Percentiles rank a stretch among this genome's conserved stretches.
phyloP scores from a whole-genome alignment of 2,797 vertebrate species.

The Hydrophis major region DNA sequence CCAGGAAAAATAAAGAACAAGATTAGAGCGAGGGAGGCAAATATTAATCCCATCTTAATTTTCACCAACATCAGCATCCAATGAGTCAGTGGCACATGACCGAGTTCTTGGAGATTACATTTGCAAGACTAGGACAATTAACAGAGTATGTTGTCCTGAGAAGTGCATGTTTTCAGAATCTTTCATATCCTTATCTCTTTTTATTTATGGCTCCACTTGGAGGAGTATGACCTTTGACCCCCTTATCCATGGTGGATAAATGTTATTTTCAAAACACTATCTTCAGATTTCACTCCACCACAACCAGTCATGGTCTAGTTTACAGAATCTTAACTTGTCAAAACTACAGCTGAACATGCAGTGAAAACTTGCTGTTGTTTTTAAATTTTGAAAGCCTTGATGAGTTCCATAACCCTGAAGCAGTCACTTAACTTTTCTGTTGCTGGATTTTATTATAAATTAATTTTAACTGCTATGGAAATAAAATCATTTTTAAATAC shows the following conservation, averaged over 20 bases:
- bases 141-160: constrained; percentile 32
- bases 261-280: constrained; percentile 56
- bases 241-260: constrained; percentile 38
- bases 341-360: constrained; percentile 18
- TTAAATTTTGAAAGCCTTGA: constrained; percentile 15
- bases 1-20: constrained; percentile 28
- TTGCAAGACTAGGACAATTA: constrained; percentile 47
- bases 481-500: constrained; percentile 48
- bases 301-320: constrained; percentile 41
- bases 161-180: constrained; percentile 55
- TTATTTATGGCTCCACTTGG: constrained; percentile 60
- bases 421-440: constrained; percentile 26
- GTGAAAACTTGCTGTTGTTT: constrained; percentile 30
- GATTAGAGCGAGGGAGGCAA: constrained; percentile 9
- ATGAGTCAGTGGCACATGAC: constrained; percentile 60
- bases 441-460: constrained; percentile 33
- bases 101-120: constrained; percentile 52
- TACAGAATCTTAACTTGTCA: constrained; percentile 44
- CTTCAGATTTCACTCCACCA: constrained; percentile 41
- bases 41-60: constrained; percentile 33
- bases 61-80: constrained; percentile 28
- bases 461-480: constrained; percentile 42
- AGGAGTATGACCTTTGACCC: constrained; percentile 60
- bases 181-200: constrained; percentile 60
- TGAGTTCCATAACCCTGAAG: constrained; percentile 31